Evolutionary conservation across 2,113 vertebrate genomes (phyloP), one percentile per base, ranked within the genome.

Genomic region (Xyrauchen texanus): DNA sequence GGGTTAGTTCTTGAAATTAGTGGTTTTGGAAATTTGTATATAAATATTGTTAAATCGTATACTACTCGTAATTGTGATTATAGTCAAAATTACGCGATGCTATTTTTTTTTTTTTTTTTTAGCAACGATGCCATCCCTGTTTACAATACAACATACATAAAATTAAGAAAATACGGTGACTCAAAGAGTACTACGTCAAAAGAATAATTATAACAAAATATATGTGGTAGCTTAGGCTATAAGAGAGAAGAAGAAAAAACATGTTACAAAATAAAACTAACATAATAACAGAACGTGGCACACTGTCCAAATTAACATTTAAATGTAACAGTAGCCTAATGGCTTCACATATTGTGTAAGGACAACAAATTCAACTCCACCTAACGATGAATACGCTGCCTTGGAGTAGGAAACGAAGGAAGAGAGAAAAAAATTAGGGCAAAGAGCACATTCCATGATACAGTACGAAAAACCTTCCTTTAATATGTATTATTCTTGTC

Each of bases 401-500:
- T 34, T 34, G 21, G 47, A 75, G 67, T 16, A 85, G 88, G 87
- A 88, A 82, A 81, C 58, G 64, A 84, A 84, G 87, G 82, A 80
- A 84, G 83, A 83, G 45, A 6, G 15, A 58, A 76, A 80, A 68
- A 82, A 91, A 87, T 85, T 88, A 86, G 90, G 86, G 77, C 88
- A 91, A 88, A 92, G 90, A 88, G 88, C 89, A 90, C 83, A 87
- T 87, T 89, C 86, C 82, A 74, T 68, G 78, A 90, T 90, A 90
- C 89, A 90, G 90, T 85, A 85, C 83, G 89, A 90, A 77, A 90
- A 91, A 89, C 83, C 81, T 88, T 87, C 86, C 86, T 88, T 87
- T 90, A 92, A 92, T 91, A 88, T 83, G 84, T 86, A 86, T 90
- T 91, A 90, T 91, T 92, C 86, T 86, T 87, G 90, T 88, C 86